Percentiles rank a stretch among this genome's conserved stretches.
Conservation (phyloP, 92 coral and sea anemone genomes). For the Porites cylindrica region DNA sequence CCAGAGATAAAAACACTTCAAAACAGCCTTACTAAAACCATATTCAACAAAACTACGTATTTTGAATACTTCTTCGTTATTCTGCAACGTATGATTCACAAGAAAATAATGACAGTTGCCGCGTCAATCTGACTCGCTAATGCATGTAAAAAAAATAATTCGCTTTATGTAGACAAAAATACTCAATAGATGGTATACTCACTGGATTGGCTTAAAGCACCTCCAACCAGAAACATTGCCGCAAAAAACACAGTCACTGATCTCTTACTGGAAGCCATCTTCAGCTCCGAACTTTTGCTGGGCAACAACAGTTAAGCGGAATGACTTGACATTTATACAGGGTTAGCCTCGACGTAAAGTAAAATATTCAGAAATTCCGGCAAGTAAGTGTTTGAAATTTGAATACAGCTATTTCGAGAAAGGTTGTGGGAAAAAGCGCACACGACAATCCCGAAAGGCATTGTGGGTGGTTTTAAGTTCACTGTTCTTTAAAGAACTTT, state of each 20-base stretch:
- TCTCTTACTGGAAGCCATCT: slow-evolving; percentile 6
- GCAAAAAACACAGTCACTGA: not conserved
- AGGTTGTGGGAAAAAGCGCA: no score
- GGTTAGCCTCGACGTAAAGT: no score
- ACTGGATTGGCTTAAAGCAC: not conserved
- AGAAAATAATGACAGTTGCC: no score
- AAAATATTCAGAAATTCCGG: no score
- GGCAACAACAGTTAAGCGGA: not conserved
- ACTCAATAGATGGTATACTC: not conserved
- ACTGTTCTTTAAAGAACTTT: no score
- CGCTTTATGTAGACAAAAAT: not conserved
- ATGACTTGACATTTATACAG: no score
- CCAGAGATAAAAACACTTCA: not conserved
- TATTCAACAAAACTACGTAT: no score
- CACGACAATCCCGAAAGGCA: no score
- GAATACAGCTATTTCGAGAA: no score
- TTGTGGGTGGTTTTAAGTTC: no score
- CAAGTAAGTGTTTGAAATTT: no score
- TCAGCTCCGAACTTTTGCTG: not conserved
- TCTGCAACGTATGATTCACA: not conserved
- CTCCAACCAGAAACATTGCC: slow-evolving; percentile 8
- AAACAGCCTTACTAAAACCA: not conserved
- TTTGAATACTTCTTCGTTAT: not conserved
- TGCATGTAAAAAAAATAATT: not conserved
- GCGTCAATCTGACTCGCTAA: no score